Base-by-base conservation (phyloP, 2,113 vertebrate genomes). In the Nanorana parkeri region DNA sequence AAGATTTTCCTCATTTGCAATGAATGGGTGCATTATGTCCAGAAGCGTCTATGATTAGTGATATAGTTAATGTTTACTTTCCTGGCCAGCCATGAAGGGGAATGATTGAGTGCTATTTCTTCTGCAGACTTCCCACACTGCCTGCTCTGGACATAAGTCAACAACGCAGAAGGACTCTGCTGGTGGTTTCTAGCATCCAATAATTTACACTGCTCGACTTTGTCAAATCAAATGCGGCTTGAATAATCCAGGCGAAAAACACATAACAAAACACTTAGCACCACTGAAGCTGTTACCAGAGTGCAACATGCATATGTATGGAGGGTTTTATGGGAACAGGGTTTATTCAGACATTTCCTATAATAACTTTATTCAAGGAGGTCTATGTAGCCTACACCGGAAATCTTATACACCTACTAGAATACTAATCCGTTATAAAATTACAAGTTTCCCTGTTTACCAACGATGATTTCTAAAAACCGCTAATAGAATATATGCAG, bases 91-190 rank as follows among this genome's bases (percentile, higher is more conserved):
- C 55, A 75, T 74, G 71, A 74, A 74, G 52, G 26, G 72, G 55
- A 61, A 75, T 75, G 72, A 75, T 60, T 75, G 72, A 75, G 72
- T 23, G 72, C 72, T 4, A 61, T 75, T 75, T 29, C 72, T 61
- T 61, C 29, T 8, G 56, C 72, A 75, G 72, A 61, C 72, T 75
- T 75, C 55, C 55, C 56, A 26, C 54, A 60, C 28, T 74, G 71
- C 52, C 17, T 56, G 55, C n/a, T 58, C 54, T 60, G 72, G 29
- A 75, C 71, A 74, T 36, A 74, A 74, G 54, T 58, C 54, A 74
- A 74, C 71, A 74, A 21, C 54, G 16, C 71, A 74, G 54, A 15
- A 56, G 69, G 26, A 56, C 71, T 74, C 24, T 58, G 71, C 71
- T 74, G 72, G 72, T 75, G 72, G 72, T 41, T 75, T 60, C 72